Evolutionary conservation across 2,797 vertebrate genomes (phyloP).

Genomic region (Huso huso): DNA sequence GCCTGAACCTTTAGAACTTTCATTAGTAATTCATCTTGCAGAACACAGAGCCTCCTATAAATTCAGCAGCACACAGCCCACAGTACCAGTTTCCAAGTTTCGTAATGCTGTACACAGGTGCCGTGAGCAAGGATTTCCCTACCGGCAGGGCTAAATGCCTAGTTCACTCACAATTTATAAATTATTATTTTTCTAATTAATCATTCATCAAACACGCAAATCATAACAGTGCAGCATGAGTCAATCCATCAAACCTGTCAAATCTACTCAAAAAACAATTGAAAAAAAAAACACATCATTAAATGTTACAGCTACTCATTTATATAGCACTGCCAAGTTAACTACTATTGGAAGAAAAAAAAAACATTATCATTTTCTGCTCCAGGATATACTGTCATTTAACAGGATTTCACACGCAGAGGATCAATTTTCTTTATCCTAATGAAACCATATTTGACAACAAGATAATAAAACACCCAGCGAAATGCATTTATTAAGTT

Average conservation of each 20-base stretch:
- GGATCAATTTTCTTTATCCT: conserved; percentile 59
- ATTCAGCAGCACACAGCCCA: conserved; percentile 46
- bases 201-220: conserved; percentile 68
- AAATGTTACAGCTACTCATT: conserved; percentile 46
- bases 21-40: neutral
- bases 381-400: conserved; percentile 43
- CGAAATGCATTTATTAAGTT: conserved; percentile 32
- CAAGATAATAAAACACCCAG: conserved; percentile 22
- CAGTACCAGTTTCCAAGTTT: conserved; percentile 38
- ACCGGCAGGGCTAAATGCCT: conserved; percentile 58
- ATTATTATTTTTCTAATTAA: conserved; percentile 72
- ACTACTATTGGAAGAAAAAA: conserved; percentile 32
- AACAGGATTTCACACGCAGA: conserved; percentile 41
- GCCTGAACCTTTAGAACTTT: neutral
- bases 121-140: conserved; percentile 49
- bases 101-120: conserved; percentile 24
- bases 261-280: conserved; percentile 27
- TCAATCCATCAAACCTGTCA: conserved; percentile 54
- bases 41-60: conserved; percentile 46
- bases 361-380: conserved; percentile 19
- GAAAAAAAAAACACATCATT: conserved; percentile 51
- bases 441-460: conserved; percentile 46
- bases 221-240: conserved; percentile 49
- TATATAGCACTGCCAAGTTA: conserved; percentile 41
- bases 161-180: conserved; percentile 59